Evolutionary conservation across 2,113 vertebrate species (phyloP).

Genomic region (Sceloporus tristichus): DNA sequence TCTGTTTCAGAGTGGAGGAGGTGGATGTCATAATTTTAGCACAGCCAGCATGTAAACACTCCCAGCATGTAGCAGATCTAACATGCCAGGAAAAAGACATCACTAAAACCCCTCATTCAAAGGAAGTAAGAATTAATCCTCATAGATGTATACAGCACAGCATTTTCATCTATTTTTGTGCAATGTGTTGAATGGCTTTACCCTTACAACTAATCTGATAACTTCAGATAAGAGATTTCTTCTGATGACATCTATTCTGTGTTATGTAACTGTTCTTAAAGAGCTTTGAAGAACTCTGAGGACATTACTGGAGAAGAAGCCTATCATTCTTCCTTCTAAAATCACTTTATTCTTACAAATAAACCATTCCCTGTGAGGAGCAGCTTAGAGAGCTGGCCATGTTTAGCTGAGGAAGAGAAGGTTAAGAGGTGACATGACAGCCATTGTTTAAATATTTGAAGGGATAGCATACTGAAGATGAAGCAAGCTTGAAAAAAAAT

Average conservation of each 20-base stretch:
- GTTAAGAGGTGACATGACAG: too few species aligned
- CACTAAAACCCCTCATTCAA: not conserved
- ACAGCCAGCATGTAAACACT: too few species aligned
- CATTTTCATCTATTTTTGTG: not conserved
- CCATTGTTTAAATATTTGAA: too few species aligned
- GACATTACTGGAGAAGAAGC: not conserved
- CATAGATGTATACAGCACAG: not conserved
- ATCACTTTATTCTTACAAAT: not conserved
- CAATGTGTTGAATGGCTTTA: not conserved
- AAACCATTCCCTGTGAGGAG: not conserved
- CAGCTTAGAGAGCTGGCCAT: not conserved
- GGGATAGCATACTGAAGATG: not conserved
- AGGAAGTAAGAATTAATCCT: too few species aligned
- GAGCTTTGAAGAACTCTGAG: not conserved
- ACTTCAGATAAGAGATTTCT: not conserved
- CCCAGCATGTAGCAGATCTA: not conserved
- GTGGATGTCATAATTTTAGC: not conserved
- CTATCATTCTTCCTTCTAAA: not conserved
- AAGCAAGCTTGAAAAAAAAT: not conserved
- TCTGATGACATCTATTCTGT: not conserved
- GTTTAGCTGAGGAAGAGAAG: too few species aligned
- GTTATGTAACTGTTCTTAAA: not conserved
- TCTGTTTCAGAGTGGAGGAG: not conserved
- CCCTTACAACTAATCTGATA: conserved; percentile 1
- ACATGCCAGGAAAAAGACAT: not conserved